Conservation (phyloP, 2,113 vertebrate species). For the Mus pahari region DNA sequence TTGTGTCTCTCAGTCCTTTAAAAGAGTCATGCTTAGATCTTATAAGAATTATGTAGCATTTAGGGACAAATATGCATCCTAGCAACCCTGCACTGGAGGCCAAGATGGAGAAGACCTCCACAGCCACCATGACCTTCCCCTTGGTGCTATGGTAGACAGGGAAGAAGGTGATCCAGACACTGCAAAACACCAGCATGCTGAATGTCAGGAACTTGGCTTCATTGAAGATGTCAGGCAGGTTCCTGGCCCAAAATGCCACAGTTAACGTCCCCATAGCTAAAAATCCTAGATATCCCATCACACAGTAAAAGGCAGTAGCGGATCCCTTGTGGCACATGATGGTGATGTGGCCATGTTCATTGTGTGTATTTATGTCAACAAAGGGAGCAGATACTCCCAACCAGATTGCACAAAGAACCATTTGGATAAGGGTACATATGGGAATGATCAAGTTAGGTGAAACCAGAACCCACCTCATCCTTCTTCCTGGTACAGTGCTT, state of each 20-base stretch:
- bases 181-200: background rate
- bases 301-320: background rate
- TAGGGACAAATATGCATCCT: background rate
- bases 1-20: too few species aligned
- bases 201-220: background rate
- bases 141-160: background rate
- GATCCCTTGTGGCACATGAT: background rate
- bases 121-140: background rate
- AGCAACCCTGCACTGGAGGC: background rate
- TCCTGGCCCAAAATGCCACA: background rate
- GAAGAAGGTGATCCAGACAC: background rate
- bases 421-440: background rate
- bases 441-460: background rate
- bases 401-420: too few species aligned
- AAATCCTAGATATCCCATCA: background rate
- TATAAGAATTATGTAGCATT: background rate
- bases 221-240: background rate
- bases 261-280: background rate
- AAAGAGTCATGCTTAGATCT: background rate
- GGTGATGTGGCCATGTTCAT: background rate
- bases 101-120: background rate
- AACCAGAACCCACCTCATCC: accelerated
- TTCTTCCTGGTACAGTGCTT: background rate
- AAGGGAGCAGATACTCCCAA: background rate
- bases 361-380: background rate